A percentile compares a stretch with the other conserved stretches of the same genome.
These are phyloP conservation scores for Fratercula arctica DNA, from an alignment of 2,797 vertebrate genomes.

Conservation along the genomic window DNA sequence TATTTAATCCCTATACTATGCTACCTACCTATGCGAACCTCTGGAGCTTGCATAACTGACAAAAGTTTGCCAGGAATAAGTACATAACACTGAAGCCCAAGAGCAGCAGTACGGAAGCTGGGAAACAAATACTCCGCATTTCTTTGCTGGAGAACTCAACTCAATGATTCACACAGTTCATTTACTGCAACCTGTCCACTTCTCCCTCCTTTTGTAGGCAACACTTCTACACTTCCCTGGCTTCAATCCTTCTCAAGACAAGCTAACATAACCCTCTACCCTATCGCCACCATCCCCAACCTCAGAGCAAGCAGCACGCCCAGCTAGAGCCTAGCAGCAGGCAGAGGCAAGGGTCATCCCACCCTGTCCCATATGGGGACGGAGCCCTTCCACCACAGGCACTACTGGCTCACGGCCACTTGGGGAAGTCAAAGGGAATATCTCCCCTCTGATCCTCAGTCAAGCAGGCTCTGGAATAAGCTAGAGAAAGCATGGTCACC, in stretches of 20 bases:
- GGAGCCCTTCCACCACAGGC: background rate
- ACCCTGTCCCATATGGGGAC: background rate
- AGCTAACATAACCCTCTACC: background rate
- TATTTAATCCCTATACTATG: background rate
- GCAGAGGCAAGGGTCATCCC: background rate
- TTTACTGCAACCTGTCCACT: background rate
- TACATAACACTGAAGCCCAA: fast-evolving
- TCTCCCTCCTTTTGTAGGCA: background rate
- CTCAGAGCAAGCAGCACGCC: background rate
- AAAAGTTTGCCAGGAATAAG: background rate
- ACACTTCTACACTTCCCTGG: background rate
- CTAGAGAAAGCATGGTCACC: background rate
- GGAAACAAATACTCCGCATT: background rate
- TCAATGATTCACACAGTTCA: background rate
- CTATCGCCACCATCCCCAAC: background rate
- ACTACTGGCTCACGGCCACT: background rate
- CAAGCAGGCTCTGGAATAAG: background rate
- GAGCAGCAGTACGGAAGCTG: background rate
- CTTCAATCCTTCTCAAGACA: background rate
- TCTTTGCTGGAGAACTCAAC: background rate
- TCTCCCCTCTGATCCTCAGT: background rate
- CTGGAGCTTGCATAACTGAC: background rate
- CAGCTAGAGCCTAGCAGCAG: background rate
- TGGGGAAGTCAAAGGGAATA: background rate
- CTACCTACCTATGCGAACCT: background rate